Evolutionary conservation across 2,113 vertebrate genomes (phyloP).

Genomic region (Nesoenas mayeri): DNA sequence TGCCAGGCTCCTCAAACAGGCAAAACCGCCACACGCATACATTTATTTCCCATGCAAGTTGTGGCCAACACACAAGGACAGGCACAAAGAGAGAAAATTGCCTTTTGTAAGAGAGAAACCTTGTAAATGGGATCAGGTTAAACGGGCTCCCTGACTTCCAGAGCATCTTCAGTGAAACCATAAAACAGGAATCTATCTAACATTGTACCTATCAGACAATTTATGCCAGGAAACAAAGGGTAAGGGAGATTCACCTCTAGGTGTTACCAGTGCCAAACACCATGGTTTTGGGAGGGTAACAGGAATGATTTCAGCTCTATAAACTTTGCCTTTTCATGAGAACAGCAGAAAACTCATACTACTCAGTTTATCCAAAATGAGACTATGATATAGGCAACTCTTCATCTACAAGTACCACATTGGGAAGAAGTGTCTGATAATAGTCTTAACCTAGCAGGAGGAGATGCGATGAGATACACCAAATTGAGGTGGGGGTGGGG

Average conservation of each 20-base stretch:
- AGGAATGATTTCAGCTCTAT: background rate
- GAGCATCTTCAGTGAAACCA: background rate
- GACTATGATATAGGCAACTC: background rate
- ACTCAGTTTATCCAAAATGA: background rate
- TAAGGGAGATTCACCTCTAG: background rate
- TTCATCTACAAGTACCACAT: background rate
- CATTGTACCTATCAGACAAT: rapidly evolving
- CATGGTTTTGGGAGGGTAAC: background rate
- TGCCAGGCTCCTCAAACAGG: background rate
- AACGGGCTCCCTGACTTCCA: background rate
- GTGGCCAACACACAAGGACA: rapidly evolving
- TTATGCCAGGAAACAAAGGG: background rate
- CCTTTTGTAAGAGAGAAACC: background rate
- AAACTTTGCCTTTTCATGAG: background rate
- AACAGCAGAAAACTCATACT: background rate
- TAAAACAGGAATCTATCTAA: background rate
- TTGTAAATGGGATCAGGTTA: background rate
- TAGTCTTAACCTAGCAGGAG: background rate
- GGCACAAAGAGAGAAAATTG: background rate
- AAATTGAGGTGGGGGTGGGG: background rate
- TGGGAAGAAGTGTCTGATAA: background rate
- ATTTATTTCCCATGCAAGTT: background rate
- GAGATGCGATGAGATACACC: background rate
- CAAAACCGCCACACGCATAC: background rate
- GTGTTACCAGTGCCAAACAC: background rate